These are phyloP conservation scores for Pogonomyrmex barbatus DNA, from an alignment of 1,140 invertebrate genomes.

Conservation along the genomic window DNA sequence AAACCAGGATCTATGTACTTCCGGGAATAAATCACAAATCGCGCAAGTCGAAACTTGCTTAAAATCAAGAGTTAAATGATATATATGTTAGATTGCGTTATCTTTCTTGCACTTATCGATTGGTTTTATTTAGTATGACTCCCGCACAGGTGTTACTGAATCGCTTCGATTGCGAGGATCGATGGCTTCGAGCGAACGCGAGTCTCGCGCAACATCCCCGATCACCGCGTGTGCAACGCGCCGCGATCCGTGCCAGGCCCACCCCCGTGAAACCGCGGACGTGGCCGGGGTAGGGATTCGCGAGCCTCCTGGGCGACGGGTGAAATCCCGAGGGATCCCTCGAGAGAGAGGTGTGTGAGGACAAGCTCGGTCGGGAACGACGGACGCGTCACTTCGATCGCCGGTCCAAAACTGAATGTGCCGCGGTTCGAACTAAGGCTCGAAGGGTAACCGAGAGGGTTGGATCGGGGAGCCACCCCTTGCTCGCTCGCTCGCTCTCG, in stretches of 20 bases:
- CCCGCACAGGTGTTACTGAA: constrained; percentile 47
- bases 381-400: constrained; percentile 66
- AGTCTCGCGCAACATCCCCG: constrained; percentile 44
- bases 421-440: constrained; percentile 71
- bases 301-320: background rate
- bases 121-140: constrained; percentile 1
- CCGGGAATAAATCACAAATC: constrained; percentile 27
- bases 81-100: constrained; percentile 8
- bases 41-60: background rate
- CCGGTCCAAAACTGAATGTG: constrained; percentile 77
- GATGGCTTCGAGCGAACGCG: constrained; percentile 40
- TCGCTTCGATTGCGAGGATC: constrained; percentile 55
- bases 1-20: background rate
- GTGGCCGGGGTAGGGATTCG: background rate
- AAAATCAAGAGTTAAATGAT: background rate
- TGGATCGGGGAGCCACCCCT: constrained; percentile 80
- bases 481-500: constrained; percentile 58
- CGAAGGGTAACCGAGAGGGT: constrained; percentile 77
- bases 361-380: constrained; percentile 8
- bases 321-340: constrained; percentile 17
- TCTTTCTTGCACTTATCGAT: constrained; percentile 45
- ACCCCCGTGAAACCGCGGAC: background rate
- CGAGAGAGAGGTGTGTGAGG: background rate
- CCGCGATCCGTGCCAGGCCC: constrained; percentile 22
- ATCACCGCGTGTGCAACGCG: constrained; percentile 36